Evolutionary conservation across 2,113 vertebrate species (phyloP).

Genomic region (Passer montanus): DNA sequence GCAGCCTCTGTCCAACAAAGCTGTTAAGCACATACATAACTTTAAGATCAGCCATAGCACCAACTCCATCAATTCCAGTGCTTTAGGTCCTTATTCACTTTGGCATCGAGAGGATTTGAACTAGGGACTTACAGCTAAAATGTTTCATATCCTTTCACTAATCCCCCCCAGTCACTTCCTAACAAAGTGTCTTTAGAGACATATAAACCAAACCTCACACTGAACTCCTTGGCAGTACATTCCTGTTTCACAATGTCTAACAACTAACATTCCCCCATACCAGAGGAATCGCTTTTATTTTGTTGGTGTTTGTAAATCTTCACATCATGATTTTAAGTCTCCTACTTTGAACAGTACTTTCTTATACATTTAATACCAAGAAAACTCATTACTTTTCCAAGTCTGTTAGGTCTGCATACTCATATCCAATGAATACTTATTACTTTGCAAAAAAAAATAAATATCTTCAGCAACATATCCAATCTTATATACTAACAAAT

Average conservation of each 20-base stretch:
- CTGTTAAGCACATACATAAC: slow-evolving; percentile 21
- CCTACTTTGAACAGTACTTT: neutral
- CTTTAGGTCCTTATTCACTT: neutral
- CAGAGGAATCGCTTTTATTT: neutral
- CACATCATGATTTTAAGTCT: neutral
- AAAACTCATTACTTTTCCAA: neutral
- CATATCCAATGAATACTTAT: neutral
- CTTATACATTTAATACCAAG: neutral
- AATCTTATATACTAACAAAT: neutral
- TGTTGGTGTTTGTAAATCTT: neutral
- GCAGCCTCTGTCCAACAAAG: neutral
- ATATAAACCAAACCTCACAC: neutral
- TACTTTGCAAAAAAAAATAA: neutral
- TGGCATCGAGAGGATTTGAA: neutral
- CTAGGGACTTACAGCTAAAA: slow-evolving; percentile 15
- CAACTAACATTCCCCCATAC: neutral
- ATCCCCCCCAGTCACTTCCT: neutral
- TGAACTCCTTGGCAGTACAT: neutral
- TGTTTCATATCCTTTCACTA: neutral
- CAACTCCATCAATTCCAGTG: neutral
- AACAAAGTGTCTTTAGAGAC: slow-evolving; percentile 15
- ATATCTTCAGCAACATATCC: neutral
- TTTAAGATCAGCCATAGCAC: neutral
- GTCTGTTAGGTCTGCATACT: neutral
- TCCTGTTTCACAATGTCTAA: neutral